Base-by-base conservation (phyloP, 2,888 invertebrate genomes). In the Drosophila recens region DNA sequence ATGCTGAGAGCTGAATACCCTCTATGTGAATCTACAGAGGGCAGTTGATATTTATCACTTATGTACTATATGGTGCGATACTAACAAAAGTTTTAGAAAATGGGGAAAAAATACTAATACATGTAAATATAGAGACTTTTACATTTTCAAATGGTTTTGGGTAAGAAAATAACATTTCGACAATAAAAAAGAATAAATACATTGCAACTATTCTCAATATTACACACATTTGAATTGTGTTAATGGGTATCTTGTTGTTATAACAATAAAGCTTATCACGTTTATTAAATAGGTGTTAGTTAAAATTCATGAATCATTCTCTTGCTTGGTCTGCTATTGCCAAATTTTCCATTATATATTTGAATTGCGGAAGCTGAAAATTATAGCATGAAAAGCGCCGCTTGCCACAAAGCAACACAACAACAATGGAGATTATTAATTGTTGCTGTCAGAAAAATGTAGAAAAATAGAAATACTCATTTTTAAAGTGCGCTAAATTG, bases 281-380 rank as follows among this genome's bases (percentile, higher is more conserved):
- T 57, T 58, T 69, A 74, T 74, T 80, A 74, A 84, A 67, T 62
- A 64, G 15, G 34, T 42, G 45, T 20, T 20, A 17, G 10, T 36
- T 13, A 49, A 53, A 56, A 67, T 13, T 48, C 75, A 81, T 79
- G 79, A 79, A 81, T 80, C 79, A 81, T 63, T 59, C 74, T 63
- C 6, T 48, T 46, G 42, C 59, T 58, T 36, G 54, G 40, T 58
- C 20, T 59, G 27, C 45, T 63, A 59, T 67, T 65, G 64, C 45
- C 64, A 68, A 74, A 79, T 79, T 80, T 81, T 82, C 75, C 82
- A 85, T 82, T 67, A 72, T 67, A 66, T 56, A 6, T 78, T 80
- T 64, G 73, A 80, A 86, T 86, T 56, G 82, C 82, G 82, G 82
- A 82, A 82, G 75, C 68, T 54, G 81, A 67, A 86, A 82, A 82